A percentile compares a stretch with the other conserved stretches of the same genome.
Conservation (phyloP, 1,140 invertebrate species). For the Anastrepha obliqua region DNA sequence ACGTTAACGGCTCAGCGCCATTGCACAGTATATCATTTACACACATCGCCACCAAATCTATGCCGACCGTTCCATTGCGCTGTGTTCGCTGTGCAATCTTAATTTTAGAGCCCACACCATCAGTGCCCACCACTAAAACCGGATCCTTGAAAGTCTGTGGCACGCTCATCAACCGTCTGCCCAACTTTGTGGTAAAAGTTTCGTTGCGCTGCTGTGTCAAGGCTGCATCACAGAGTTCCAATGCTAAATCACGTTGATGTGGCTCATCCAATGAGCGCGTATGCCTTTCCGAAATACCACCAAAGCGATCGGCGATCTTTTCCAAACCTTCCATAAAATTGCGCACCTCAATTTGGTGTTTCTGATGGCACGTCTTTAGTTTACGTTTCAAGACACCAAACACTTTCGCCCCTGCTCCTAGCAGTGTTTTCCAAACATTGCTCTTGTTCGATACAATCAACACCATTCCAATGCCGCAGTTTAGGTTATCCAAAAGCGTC, state of each 20-base stretch:
- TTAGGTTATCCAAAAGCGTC: slow-evolving; percentile 91
- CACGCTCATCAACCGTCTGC: slow-evolving; percentile 63
- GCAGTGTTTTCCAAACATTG: slow-evolving; percentile 61
- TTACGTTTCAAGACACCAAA: slow-evolving; percentile 64
- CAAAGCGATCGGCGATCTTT: slow-evolving; percentile 59
- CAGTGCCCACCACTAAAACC: slow-evolving; percentile 93
- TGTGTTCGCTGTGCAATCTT: slow-evolving; percentile 90
- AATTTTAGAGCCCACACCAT: slow-evolving; percentile 98
- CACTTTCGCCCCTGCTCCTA: slow-evolving; percentile 66
- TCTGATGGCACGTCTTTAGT: neutral
- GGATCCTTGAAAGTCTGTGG: slow-evolving; percentile 83
- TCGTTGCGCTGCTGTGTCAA: slow-evolving; percentile 56
- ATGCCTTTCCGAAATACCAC: slow-evolving; percentile 55
- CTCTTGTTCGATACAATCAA: slow-evolving; percentile 77
- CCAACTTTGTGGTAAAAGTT: slow-evolving; percentile 62
- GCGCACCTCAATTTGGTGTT: slow-evolving; percentile 61
- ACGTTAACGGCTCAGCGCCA: slow-evolving; percentile 94
- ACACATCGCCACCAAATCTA: slow-evolving; percentile 99
- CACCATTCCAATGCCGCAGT: slow-evolving; percentile 94
- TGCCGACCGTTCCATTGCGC: slow-evolving; percentile 89
- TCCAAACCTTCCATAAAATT: slow-evolving; percentile 66
- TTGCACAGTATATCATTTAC: slow-evolving; percentile 97
- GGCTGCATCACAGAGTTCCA: neutral
- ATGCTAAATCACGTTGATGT: slow-evolving; percentile 47
- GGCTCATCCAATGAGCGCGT: slow-evolving; percentile 33